Percentiles rank a stretch among this genome's conserved stretches.
phyloP scores from a whole-genome alignment of 1,140 invertebrate genomes.

The fruit fly (Drosophila melanogaster) region Release_6_plus_ISO1_MT NT_033779.5:20134501-20135000 shows the following conservation, averaged over 20 bases:
- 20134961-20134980: no score
- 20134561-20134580: slow-evolving; percentile 8
- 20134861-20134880: neutral
- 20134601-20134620: neutral
- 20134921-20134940: no score
- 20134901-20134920: neutral
- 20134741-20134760: neutral
- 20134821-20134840: slow-evolving; percentile 3
- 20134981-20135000: neutral
- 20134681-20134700: neutral
- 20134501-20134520: neutral
- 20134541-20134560: slow-evolving; percentile 10
- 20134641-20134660: slow-evolving; percentile 1
- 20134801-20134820: slow-evolving; percentile 7
- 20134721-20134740: neutral
- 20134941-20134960: no score
- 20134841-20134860: neutral
- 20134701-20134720: neutral
- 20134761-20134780: neutral
- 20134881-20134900: neutral
- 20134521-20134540: slow-evolving; percentile 16
- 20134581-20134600: slow-evolving; percentile 14
- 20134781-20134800: slow-evolving; percentile 16
- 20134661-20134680: neutral
- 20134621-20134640: slow-evolving; percentile 20